These are phyloP conservation scores for Melozone crissalis DNA, from an alignment of 2,113 vertebrate genomes.

Conservation along the genomic window DNA sequence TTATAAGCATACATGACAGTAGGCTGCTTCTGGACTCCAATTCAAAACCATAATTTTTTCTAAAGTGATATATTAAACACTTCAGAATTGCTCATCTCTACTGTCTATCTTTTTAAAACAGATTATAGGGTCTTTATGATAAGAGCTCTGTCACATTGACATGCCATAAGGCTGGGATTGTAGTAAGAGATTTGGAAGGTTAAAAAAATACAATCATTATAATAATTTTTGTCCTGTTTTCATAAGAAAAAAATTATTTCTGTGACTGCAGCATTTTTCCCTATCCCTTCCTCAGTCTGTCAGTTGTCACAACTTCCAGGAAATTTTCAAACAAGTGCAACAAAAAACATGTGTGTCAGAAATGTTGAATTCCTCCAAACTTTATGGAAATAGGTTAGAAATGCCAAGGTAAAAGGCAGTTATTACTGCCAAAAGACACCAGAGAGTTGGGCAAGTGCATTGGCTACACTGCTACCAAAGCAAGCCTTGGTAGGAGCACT, in stretches of 20 bases:
- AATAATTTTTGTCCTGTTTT: neutral
- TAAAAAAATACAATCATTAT: neutral
- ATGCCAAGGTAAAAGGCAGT: neutral
- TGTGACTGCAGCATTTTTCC: neutral
- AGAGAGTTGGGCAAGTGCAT: neutral
- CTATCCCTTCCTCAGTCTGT: neutral
- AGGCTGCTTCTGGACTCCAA: neutral
- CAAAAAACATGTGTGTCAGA: neutral
- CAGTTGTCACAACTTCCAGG: neutral
- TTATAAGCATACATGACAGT: neutral
- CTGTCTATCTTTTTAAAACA: neutral
- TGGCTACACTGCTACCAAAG: neutral
- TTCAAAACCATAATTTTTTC: neutral
- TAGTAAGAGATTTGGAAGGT: neutral
- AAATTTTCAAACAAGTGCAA: neutral
- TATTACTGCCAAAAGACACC: neutral
- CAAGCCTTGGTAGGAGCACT: neutral
- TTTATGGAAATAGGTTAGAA: neutral
- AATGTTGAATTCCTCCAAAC: neutral
- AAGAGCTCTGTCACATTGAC: neutral
- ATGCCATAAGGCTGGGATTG: neutral
- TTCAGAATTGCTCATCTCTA: neutral
- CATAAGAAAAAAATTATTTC: neutral
- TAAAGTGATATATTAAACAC: slow-evolving; percentile 8
- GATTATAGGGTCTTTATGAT: neutral